phyloP scores from a whole-genome alignment of 1,140 invertebrate species.

The Trichonephila clavata region DNA sequence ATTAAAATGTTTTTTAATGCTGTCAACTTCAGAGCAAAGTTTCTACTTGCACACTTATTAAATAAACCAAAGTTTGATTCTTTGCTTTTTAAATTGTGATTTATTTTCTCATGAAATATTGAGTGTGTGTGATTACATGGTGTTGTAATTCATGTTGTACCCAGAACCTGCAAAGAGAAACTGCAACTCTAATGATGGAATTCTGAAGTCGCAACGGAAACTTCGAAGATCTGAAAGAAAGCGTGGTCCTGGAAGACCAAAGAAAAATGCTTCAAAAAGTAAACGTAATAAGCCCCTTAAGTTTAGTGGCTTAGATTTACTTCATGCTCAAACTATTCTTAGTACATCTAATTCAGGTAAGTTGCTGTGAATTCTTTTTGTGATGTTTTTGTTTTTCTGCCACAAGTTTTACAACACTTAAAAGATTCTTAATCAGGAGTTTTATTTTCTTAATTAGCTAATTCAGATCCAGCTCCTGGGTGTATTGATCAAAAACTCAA shows the following conservation, averaged over 20 bases:
- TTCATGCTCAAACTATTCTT: constrained; percentile 77
- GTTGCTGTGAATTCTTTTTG: neutral
- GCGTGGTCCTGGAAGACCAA: constrained; percentile 74
- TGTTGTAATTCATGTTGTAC: neutral
- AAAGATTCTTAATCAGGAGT: neutral
- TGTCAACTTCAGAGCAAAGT: no score
- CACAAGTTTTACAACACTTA: neutral
- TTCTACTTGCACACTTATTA: no score
- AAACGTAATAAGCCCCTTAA: constrained; percentile 73
- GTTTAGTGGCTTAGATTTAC: constrained; percentile 76
- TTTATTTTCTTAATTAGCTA: constrained; percentile 16
- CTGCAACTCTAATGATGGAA: constrained; percentile 51
- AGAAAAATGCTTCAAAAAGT: constrained; percentile 66
- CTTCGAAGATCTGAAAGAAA: constrained; percentile 68
- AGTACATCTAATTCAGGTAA: constrained; percentile 76
- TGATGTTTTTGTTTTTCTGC: neutral
- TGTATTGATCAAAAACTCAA: constrained; percentile 92
- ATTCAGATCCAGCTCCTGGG: constrained; percentile 87
- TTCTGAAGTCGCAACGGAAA: constrained; percentile 51
- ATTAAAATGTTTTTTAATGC: no score
- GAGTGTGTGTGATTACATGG: no score
- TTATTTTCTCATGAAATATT: no score
- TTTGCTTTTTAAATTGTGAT: no score
- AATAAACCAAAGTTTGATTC: no score
- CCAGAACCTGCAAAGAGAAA: constrained; percentile 69